These are phyloP conservation scores for Leptinotarsa haldemani DNA, from an alignment of 2,888 invertebrate genomes.

Conservation along the genomic window DNA sequence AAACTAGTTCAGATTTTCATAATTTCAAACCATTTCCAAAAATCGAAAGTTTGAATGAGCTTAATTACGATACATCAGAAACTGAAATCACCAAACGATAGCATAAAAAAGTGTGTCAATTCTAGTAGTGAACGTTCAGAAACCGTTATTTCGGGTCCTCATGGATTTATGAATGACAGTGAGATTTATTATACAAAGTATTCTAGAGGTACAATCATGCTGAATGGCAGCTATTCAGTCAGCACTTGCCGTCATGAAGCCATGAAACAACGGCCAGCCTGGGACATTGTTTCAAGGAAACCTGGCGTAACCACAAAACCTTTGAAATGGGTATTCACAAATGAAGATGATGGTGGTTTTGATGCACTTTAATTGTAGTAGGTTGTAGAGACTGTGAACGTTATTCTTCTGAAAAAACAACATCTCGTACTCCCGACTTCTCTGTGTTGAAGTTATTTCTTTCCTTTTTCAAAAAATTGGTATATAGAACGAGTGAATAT, in stretches of 20 bases:
- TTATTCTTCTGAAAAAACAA: no score
- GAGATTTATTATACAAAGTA: neutral
- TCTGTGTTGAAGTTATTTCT: no score
- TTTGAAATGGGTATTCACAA: neutral
- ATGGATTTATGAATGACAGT: neutral
- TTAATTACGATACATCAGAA: neutral
- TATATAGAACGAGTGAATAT: no score
- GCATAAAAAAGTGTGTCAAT: neutral
- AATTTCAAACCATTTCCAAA: neutral
- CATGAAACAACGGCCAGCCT: neutral
- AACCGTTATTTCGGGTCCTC: neutral
- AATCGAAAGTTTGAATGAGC: constrained; percentile 6
- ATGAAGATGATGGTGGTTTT: neutral
- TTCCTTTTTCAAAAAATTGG: no score
- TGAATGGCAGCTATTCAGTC: constrained; percentile 1
- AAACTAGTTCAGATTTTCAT: neutral
- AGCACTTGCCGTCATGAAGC: neutral
- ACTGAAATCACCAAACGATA: neutral
- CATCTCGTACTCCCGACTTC: no score
- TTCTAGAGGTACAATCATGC: neutral
- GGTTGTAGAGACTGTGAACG: no score
- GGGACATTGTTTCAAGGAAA: constrained; percentile 10
- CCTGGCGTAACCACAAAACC: constrained; percentile 4
- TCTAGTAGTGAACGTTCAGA: neutral
- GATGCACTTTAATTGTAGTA: no score